Evolutionary conservation across 1,140 invertebrate species (phyloP).

Genomic region (Nebria ingens): DNA sequence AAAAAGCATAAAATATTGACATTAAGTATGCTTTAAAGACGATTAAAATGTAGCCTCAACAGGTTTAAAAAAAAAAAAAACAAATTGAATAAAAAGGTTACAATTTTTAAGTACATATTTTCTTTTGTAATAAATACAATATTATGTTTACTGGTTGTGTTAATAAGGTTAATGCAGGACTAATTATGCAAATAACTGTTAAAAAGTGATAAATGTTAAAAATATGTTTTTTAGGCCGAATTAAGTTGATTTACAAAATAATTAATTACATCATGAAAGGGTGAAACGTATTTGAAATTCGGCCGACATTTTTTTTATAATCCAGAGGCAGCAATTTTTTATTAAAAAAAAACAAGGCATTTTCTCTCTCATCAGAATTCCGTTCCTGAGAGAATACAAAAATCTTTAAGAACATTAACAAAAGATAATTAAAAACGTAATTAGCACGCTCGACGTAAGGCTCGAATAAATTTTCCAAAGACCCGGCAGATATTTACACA

Average conservation of each 20-base stretch:
- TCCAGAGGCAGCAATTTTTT: not conserved
- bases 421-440: constrained; percentile 9
- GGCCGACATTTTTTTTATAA: not conserved
- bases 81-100: no score
- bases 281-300: not conserved
- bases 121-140: no score
- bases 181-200: no score
- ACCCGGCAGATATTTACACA: not conserved
- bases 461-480: not conserved
- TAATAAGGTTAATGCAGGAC: no score
- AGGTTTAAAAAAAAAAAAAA: no score
- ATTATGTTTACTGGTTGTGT: no score
- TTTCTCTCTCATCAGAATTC: not conserved
- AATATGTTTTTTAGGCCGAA: no score
- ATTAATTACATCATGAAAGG: not conserved
- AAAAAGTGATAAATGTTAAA: no score
- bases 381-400: not conserved
- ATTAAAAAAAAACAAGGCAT: not conserved
- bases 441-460: not conserved
- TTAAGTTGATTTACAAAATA: not conserved
- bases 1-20: no score
- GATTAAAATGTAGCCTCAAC: no score
- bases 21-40: no score
- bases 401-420: constrained; percentile 7
- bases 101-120: no score